Evolutionary conservation across 2,888 invertebrate species (phyloP).

Genomic region (Temnothorax unifasciatus): DNA sequence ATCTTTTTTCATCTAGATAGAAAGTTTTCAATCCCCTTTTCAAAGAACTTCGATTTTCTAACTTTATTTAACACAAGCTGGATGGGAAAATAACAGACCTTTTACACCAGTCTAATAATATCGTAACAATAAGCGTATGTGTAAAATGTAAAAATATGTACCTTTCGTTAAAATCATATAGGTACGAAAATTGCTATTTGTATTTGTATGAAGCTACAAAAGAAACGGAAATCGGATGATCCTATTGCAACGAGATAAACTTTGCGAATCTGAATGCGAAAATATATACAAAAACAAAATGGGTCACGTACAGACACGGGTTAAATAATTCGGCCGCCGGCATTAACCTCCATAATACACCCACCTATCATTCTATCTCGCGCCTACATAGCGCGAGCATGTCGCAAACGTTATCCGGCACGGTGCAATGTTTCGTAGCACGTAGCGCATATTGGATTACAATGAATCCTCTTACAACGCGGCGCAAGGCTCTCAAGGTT

Average conservation of each 20-base stretch:
- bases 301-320: neutral
- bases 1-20: neutral
- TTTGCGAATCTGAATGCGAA: conserved; percentile 26
- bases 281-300: conserved; percentile 5
- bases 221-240: neutral
- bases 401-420: conserved; percentile 54
- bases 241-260: neutral
- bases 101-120: neutral
- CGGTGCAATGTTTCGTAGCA: conserved; percentile 65
- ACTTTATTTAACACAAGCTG: neutral
- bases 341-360: conserved; percentile 21
- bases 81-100: neutral
- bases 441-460: conserved; percentile 84
- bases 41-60: conserved; percentile 1
- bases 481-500: conserved; percentile 74
- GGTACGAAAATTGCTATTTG: neutral
- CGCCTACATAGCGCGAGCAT: conserved; percentile 60
- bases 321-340: conserved; percentile 27
- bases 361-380: conserved; percentile 57
- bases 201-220: neutral
- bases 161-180: neutral
- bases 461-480: conserved; percentile 82
- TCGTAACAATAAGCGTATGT: neutral
- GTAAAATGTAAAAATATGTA: neutral
- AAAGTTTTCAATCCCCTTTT: neutral